These are phyloP conservation scores for Rhinichthys klamathensis DNA, from an alignment of 2,113 vertebrate genomes.

Conservation along the genomic window DNA sequence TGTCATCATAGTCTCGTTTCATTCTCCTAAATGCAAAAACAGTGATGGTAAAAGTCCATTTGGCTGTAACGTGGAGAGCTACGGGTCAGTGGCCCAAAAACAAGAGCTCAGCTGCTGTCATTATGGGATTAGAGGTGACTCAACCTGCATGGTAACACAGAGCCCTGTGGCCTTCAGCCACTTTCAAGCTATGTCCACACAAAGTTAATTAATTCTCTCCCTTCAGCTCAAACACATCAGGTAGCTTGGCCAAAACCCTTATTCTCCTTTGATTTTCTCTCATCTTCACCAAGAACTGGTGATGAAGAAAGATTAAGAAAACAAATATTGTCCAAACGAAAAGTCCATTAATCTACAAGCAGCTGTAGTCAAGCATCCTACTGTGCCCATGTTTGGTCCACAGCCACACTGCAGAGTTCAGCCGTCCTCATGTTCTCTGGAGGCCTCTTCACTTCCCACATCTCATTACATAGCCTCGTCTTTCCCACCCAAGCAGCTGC, in stretches of 20 bases:
- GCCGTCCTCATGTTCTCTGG: not conserved
- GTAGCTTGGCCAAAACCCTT: not conserved
- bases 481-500: constrained; percentile 19
- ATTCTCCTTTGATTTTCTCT: not conserved
- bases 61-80: not conserved
- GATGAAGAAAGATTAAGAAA: constrained; percentile 8
- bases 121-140: constrained; percentile 52
- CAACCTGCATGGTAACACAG: constrained; percentile 17
- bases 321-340: not conserved
- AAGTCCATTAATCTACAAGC: not conserved
- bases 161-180: not conserved
- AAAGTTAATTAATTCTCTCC: not conserved
- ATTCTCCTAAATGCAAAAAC: not conserved
- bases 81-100: constrained; percentile 14
- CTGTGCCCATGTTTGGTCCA: constrained; percentile 20
- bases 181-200: not conserved
- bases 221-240: not conserved
- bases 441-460: constrained; percentile 24
- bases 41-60: not conserved
- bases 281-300: not conserved
- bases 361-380: not conserved
- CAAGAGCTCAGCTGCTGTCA: constrained; percentile 37
- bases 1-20: constrained; percentile 12
- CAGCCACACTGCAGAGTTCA: constrained; percentile 16
- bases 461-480: constrained; percentile 23